Conservation (phyloP, 2,797 vertebrate genomes). For the Trematomus bernacchii region DNA sequence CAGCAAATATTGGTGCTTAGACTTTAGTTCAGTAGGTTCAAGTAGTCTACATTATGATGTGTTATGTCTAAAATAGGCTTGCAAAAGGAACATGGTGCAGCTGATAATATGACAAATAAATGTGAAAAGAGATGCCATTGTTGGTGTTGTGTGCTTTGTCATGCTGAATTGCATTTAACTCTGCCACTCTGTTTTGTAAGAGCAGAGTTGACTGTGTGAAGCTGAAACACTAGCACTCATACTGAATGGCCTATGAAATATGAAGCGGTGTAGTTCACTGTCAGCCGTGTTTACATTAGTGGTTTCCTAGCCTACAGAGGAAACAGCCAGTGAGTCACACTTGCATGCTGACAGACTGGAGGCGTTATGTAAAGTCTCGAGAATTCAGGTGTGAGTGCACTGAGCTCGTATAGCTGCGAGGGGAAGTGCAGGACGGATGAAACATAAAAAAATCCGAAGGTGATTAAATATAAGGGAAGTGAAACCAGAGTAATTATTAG, state of each 20-base stretch:
- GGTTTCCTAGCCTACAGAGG: constrained; percentile 60
- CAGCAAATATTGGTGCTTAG: background rate
- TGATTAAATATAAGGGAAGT: too few species aligned
- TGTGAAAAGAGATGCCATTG: background rate
- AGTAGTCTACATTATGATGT: background rate
- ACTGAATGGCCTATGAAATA: constrained; percentile 31
- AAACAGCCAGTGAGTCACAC: constrained; percentile 62
- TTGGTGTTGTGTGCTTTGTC: background rate
- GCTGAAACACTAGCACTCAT: constrained; percentile 5
- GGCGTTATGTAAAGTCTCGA: constrained; percentile 51
- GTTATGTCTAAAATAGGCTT: background rate
- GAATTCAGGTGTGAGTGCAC: constrained; percentile 29
- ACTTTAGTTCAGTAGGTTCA: background rate
- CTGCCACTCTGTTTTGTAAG: background rate
- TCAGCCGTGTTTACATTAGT: constrained; percentile 52
- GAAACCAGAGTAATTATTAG: background rate
- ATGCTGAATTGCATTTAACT: background rate
- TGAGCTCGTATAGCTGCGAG: background rate
- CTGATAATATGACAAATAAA: background rate
- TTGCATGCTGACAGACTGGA: constrained; percentile 41
- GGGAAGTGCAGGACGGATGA: background rate
- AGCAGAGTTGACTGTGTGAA: constrained; percentile 3
- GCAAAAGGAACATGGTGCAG: background rate
- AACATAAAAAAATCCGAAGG: background rate
- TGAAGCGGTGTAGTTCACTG: constrained; percentile 36